Conservation (phyloP, 2,888 invertebrate species). For the Anaspis maculata region DNA sequence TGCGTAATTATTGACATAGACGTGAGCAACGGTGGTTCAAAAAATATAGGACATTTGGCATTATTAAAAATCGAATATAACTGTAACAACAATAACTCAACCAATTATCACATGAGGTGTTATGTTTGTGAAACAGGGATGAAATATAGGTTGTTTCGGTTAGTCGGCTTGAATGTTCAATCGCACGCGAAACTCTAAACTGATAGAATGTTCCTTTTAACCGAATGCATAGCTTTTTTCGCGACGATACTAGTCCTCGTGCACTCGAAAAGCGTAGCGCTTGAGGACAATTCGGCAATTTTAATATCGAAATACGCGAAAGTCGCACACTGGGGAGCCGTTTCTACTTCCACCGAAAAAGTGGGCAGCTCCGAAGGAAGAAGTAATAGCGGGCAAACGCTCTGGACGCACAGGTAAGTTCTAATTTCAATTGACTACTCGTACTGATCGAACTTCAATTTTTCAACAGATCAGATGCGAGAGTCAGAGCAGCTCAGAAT, state of each 20-base stretch:
- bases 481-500: constrained; percentile 28
- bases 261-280: constrained; percentile 20
- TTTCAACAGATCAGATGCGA: constrained; percentile 31
- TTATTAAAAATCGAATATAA: constrained; percentile 25
- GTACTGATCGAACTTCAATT: too few relatives aligned
- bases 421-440: too few relatives aligned
- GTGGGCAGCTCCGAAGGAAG: constrained; percentile 22
- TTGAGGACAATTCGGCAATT: constrained; percentile 20
- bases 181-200: constrained; percentile 10
- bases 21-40: constrained; percentile 12
- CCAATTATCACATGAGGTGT: constrained; percentile 31
- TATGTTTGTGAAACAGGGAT: constrained; percentile 28
- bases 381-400: constrained; percentile 28
- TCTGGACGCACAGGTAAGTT: constrained; percentile 37
- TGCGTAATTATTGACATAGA: constrained; percentile 11
- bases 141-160: constrained; percentile 24
- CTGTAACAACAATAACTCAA: constrained; percentile 31
- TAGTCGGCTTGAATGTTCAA: constrained; percentile 13
- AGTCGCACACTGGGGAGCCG: constrained; percentile 34
- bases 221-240: constrained; percentile 4
- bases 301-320: constrained; percentile 36
- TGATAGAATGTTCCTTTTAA: constrained; percentile 9
- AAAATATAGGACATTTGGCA: constrained; percentile 19
- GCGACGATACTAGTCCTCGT: constrained; percentile 11
- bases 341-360: constrained; percentile 11